phyloP scores from a whole-genome alignment of 2,797 vertebrate genomes.

The Alauda arvensis region DNA sequence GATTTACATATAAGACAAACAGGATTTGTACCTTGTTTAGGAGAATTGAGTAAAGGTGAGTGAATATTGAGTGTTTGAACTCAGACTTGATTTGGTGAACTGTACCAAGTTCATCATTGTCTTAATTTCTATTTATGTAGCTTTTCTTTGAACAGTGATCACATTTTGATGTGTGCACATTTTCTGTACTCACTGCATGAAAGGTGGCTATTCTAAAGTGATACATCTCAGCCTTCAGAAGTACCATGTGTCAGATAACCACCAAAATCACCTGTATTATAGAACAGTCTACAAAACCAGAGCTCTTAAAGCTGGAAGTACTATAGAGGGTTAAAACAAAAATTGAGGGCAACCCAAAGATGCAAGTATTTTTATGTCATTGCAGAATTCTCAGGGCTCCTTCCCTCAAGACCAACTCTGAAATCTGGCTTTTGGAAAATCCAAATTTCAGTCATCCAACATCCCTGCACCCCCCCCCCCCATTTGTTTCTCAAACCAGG shows the following conservation, averaged over 20 bases:
- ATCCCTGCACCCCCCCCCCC: rapidly evolving
- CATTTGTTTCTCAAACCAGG: neutral
- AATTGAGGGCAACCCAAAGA: neutral
- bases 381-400: constrained; percentile 13
- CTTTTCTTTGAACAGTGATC: neutral
- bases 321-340: neutral
- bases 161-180: neutral
- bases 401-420: neutral
- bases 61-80: neutral
- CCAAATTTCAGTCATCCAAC: neutral
- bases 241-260: neutral
- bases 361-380: neutral
- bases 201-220: neutral
- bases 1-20: neutral
- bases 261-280: neutral
- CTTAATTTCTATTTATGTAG: neutral
- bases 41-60: neutral
- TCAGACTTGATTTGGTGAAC: neutral
- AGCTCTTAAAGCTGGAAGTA: neutral
- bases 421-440: neutral
- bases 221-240: neutral
- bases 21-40: neutral
- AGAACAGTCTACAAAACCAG: neutral
- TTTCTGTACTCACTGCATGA: neutral
- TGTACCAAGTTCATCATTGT: neutral